Evolutionary conservation across 1,140 invertebrate species (phyloP).

Genomic region (Pararge aegeria): DNA sequence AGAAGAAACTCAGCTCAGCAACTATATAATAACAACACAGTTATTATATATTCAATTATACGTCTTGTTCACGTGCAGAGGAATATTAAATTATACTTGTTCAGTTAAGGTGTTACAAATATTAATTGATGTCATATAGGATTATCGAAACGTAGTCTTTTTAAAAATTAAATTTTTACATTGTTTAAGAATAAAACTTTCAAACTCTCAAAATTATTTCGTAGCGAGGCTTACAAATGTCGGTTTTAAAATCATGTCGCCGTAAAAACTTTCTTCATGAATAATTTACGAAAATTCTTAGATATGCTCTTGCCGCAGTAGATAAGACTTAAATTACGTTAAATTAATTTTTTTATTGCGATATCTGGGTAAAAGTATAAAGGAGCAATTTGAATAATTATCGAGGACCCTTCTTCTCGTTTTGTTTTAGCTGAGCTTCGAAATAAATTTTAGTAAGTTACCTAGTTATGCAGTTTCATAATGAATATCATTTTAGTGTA

Average conservation of each 20-base stretch:
- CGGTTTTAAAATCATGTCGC: constrained; percentile 74
- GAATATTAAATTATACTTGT: too few species aligned
- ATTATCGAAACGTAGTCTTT: too few species aligned
- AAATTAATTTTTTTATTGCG: constrained; percentile 68
- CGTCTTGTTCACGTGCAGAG: too few species aligned
- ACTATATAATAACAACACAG: too few species aligned
- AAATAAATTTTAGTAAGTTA: constrained; percentile 2
- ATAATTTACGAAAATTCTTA: constrained; percentile 75
- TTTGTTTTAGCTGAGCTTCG: constrained; percentile 34
- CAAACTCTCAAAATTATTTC: constrained; percentile 21
- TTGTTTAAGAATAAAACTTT: constrained; percentile 22
- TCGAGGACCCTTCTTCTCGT: constrained; percentile 34
- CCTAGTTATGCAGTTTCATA: not conserved
- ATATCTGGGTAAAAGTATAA: constrained; percentile 61
- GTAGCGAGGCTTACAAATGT: constrained; percentile 65
- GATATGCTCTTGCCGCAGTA: constrained; percentile 67
- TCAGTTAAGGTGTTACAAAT: too few species aligned
- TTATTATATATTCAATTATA: too few species aligned
- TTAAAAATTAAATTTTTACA: too few species aligned
- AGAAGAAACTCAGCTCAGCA: too few species aligned
- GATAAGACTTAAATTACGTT: constrained; percentile 72
- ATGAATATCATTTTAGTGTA: too few species aligned
- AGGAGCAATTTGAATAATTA: constrained; percentile 60
- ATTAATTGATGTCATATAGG: too few species aligned
- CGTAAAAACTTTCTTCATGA: constrained; percentile 77